Evolutionary conservation across 2,113 vertebrate species (phyloP), one percentile per base, ranked within the genome.

Genomic region (Eclectus roratus): DNA sequence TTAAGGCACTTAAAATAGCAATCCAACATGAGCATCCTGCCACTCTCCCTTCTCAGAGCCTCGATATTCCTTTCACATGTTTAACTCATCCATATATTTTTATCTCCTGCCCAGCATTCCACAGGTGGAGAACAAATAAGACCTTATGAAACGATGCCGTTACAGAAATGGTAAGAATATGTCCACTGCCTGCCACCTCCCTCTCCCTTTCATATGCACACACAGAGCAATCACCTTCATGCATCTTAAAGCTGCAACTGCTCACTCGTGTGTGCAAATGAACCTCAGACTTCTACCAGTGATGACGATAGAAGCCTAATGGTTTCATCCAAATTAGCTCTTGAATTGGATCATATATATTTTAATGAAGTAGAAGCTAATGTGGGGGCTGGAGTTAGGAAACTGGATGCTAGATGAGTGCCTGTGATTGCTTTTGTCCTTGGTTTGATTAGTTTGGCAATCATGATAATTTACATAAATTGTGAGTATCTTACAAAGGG

Each of bases 341-440:
- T 83, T 77, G 92, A 94, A 91, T 91, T 89, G 88, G 93, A 68
- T 94, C 83, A 76, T 91, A 92, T 91, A 85, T 96, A 93, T 96
- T 96, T 97, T 96, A 96, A 92, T 96, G 97, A 97, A 94, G 80
- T 71, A 89, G 88, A 82, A 81, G 71, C 28, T 92, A 77, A 92
- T 66, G 80, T 64, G 81, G 85, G 63, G 37, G 84, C 80, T 95
- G 69, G 37, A 87, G 35, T 80, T 53, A 27, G 88, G 58, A 95
- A 87, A 65, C 91, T 74, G 65, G 91, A 88, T 92, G 86, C 55
- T 89, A 77, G 78, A 96, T 80, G 78, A 94, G 90, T 2, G 16
- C 29, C 74, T 77, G 41, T 82, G 89, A 97, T 93, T 91, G 94
- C 81, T 95, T 94, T 89, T 91, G 93, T 80, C 97, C 93, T 97